Conservation (phyloP, 1,140 invertebrate species). For the Dendroctonus ponderosae region DNA sequence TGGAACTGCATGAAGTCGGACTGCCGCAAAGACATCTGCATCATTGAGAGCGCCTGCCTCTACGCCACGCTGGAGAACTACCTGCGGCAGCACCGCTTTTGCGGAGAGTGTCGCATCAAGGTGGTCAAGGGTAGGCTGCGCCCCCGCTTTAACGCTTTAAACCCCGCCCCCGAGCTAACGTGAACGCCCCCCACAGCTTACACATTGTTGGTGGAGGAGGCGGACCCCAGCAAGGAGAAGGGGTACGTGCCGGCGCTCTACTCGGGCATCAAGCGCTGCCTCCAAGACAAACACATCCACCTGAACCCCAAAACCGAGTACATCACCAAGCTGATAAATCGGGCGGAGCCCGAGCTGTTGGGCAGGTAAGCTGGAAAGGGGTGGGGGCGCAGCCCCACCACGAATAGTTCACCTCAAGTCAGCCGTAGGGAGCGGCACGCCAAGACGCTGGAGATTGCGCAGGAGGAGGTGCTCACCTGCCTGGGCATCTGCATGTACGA, state of each 20-base stretch:
- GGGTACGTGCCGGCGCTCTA: conserved; percentile 85
- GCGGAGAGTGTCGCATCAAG: conserved; percentile 88
- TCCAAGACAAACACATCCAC: conserved; percentile 83
- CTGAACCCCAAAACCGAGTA: conserved; percentile 83
- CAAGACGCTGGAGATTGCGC: conserved; percentile 91
- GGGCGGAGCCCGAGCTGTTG: conserved; percentile 85
- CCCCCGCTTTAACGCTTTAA: conserved; percentile 70
- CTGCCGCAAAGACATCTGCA: conserved; percentile 80
- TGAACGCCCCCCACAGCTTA: conserved; percentile 62
- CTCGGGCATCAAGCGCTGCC: conserved; percentile 80
- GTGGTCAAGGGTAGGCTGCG: conserved; percentile 65
- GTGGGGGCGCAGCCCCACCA: conserved; percentile 79
- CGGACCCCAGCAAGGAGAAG: conserved; percentile 80
- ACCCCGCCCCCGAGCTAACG: neutral
- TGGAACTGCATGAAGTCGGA: conserved; percentile 85
- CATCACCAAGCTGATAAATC: conserved; percentile 79
- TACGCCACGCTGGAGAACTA: conserved; percentile 85
- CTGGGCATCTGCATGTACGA: conserved; percentile 90
- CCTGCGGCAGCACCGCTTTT: conserved; percentile 89
- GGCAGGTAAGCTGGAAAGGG: conserved; percentile 61
- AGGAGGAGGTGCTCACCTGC: conserved; percentile 92
- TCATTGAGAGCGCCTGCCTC: conserved; percentile 79
- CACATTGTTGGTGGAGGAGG: conserved; percentile 80
- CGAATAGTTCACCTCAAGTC: no score
- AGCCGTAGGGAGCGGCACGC: conserved; percentile 82